phyloP scores from a whole-genome alignment of 2,113 vertebrate species.

The Chroicocephalus ridibundus region DNA sequence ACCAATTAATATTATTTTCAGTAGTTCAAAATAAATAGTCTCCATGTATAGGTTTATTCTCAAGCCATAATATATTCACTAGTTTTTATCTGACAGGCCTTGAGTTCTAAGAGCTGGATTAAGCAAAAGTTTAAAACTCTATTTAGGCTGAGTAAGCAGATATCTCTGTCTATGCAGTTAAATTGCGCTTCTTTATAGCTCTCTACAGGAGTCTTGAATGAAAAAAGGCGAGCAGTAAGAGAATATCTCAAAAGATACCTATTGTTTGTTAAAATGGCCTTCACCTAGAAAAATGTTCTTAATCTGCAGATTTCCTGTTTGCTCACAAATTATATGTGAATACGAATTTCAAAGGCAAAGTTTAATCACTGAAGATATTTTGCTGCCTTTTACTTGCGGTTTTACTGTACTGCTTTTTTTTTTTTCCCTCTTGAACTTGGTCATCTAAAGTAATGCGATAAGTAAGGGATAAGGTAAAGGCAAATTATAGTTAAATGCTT shows the following conservation, averaged over 20 bases:
- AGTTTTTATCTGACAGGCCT: not conserved
- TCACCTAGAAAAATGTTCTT: not conserved
- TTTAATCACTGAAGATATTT: not conserved
- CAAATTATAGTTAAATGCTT: not conserved
- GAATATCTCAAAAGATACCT: not conserved
- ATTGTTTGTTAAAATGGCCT: not conserved
- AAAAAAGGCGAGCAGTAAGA: not conserved
- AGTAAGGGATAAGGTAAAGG: not conserved
- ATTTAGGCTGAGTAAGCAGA: not conserved
- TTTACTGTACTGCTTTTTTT: not conserved
- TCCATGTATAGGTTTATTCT: slow-evolving; percentile 31
- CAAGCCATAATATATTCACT: not conserved
- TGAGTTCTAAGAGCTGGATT: not conserved
- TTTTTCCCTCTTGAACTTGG: not conserved
- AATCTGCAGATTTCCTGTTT: not conserved
- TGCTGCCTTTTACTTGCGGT: not conserved
- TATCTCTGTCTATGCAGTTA: not conserved
- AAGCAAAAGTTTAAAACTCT: slow-evolving; percentile 28
- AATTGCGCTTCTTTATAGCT: not conserved
- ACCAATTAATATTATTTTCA: slow-evolving; percentile 43
- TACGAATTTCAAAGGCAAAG: not conserved
- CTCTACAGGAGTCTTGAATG: not conserved
- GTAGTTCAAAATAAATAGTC: slow-evolving; percentile 11
- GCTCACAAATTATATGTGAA: not conserved
- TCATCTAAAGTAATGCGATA: not conserved